Base-by-base conservation (phyloP, 1,140 invertebrate genomes). In the Tetramorium simillimum region DNA sequence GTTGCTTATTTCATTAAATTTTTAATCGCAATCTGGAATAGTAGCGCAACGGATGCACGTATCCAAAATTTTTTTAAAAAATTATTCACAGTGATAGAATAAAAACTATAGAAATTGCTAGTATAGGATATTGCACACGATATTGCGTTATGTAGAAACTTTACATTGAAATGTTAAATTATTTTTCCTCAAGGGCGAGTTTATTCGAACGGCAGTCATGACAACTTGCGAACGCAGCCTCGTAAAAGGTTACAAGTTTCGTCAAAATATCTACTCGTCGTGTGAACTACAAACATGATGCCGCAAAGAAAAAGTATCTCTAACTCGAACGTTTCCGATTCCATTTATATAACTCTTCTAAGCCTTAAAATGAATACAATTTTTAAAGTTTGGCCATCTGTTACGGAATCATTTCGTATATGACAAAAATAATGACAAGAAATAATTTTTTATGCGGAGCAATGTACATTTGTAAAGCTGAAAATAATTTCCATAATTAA, bases 241-340 rank as follows among this genome's bases (percentile, higher is more conserved):
- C 49, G 14, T 76, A 76, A 58, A 76, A 53, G 33, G 37, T 58
- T 76, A 76, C 53, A 76, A 76, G 51, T 75, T 75, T 21, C n/a
- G n/a, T 58, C 33, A 40, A 58, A 76, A 76, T 33, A 12, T 43
- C 33, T 37, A 56, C 51, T 40, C 53, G 21, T 76, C 73, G 16
- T 43, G n/a, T 43, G 53, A 76, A 60, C 14, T 43, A 37, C 37
- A 9, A 60, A 60, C 7, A 21, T 60, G 28, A 24, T 43, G 37
- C 21, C 21, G n/a, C 21, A 58, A 18, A 21, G 33, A 75, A 58
- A 40, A 16, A 58, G 33, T 33, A 33, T 76, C 53, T 43, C 21
- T 37, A 73, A 56, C 49, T 76, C 4, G 21, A 58, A 40, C 21
- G 16, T 76, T 60, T 58, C 21, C 9, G 73, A 53, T 60, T 43